Base-by-base conservation (phyloP, 1,140 invertebrate species). In the Mylabris phalerata region DNA sequence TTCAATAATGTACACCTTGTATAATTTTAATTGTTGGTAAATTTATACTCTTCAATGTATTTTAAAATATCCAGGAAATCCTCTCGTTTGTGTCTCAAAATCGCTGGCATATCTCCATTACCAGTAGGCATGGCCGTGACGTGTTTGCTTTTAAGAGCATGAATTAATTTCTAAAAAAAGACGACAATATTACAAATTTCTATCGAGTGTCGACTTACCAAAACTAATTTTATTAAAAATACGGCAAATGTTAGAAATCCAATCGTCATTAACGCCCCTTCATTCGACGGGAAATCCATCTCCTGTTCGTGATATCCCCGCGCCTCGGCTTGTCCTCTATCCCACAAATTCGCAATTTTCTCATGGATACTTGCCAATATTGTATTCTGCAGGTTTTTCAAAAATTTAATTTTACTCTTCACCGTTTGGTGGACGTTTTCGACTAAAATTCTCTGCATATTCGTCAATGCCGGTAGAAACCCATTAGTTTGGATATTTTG, bases 231-330 rank as follows among this genome's bases (percentile, higher is more conserved):
- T 25, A 91, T 84, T 9, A 92, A 79, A 70, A 89, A 91, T 9
- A 90, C 88, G 1, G 88, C 87, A 71, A 91, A 91, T 1, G 88
- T 90, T 6, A 92, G 75, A 73, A 91, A 90, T 3, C 87, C 87
- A 55, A 92, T 87, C 25, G 86, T 85, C 80, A 91, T 84, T 25
- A 92, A 73, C 0, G 89, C 83, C 40, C 84, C 83, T 75, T 90
- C 88, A 27, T 86, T 77, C 0, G 88, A 89, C n/a, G 88, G 87
- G 70, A 90, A 88, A 56, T 85, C 84, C 50, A 89, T 75, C 55
- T 79, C 77, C 41, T 65, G 55, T 0, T 78, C 77, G 9, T 82
- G 78, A 24, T 70, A 59, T 63, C 71, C 63, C 63, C 73, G 58
- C 57, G 69, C 54, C 66, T 69, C 69, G 61, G 62, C 69, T 60